Evolutionary conservation across 1,140 invertebrate species (phyloP).

Genomic region (Dermatophagoides farinae): DNA sequence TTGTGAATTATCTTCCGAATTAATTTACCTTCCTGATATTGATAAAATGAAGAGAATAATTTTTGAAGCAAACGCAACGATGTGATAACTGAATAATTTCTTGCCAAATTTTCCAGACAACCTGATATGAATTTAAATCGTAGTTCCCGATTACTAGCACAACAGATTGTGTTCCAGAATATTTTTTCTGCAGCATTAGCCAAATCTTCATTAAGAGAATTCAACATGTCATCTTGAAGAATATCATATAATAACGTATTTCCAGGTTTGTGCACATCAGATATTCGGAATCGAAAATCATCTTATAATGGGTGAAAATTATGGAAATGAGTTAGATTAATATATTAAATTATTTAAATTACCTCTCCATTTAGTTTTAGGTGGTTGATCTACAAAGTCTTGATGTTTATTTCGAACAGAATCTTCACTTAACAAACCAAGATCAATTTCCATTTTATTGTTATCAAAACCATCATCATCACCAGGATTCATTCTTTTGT

Average conservation of each 20-base stretch:
- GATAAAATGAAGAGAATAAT: constrained; percentile 71
- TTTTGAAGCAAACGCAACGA: constrained; percentile 69
- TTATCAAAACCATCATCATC: background rate
- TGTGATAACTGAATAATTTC: constrained; percentile 66
- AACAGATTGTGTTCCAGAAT: constrained; percentile 64
- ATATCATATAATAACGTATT: constrained; percentile 83
- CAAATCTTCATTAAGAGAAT: constrained; percentile 60
- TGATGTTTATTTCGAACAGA: no score
- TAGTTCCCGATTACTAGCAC: constrained; percentile 63
- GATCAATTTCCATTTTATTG: background rate
- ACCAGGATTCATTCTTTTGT: background rate
- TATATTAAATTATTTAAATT: no score
- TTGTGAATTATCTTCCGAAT: constrained; percentile 35
- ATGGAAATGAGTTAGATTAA: no score
- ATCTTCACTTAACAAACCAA: background rate
- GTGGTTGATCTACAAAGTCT: no score
- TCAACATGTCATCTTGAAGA: constrained; percentile 71
- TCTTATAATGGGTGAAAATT: background rate
- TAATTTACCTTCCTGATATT: constrained; percentile 37
- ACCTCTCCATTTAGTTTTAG: no score
- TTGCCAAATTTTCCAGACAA: constrained; percentile 67
- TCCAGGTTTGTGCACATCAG: constrained; percentile 52
- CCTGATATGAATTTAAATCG: constrained; percentile 85
- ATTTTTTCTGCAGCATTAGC: constrained; percentile 76
- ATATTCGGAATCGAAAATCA: background rate